Percentiles rank a stretch among this genome's conserved stretches.
These are phyloP conservation scores for Microchrysa polita DNA, from an alignment of 2,888 invertebrate species.

Conservation along the genomic window DNA sequence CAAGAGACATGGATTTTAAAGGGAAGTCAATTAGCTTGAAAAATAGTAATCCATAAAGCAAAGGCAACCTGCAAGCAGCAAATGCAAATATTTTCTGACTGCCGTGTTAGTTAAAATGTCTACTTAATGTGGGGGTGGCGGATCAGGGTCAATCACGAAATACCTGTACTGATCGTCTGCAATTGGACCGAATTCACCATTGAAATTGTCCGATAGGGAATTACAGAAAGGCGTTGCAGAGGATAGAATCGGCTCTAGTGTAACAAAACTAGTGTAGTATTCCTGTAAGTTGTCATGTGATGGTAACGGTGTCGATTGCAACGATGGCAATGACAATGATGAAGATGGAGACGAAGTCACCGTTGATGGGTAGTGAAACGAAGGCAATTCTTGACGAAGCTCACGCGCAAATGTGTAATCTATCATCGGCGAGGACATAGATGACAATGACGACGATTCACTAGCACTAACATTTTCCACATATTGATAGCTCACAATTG, in stretches of 20 bases:
- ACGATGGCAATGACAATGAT: constrained; percentile 17
- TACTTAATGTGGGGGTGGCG: constrained; percentile 19
- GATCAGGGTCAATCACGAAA: constrained; percentile 10
- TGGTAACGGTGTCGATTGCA: constrained; percentile 5
- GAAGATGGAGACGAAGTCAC: neutral
- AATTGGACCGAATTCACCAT: constrained; percentile 24
- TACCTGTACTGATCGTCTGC: constrained; percentile 37
- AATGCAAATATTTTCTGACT: neutral
- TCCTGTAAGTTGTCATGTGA: constrained; percentile 26
- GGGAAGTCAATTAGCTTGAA: constrained; percentile 17
- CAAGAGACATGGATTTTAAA: neutral
- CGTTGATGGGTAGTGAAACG: constrained; percentile 20
- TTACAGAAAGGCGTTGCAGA: constrained; percentile 18
- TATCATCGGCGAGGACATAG: neutral
- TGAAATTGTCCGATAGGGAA: constrained; percentile 16
- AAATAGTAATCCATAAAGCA: neutral
- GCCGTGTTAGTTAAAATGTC: constrained; percentile 15
- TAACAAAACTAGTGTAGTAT: constrained; percentile 12
- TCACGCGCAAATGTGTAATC: constrained; percentile 34
- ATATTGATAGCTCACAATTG: constrained; percentile 17
- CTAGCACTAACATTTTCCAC: constrained; percentile 30
- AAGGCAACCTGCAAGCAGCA: too few relatives aligned
- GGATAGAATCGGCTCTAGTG: neutral
- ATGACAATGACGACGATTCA: constrained; percentile 12
- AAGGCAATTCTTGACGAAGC: constrained; percentile 9